Evolutionary conservation across 2,113 vertebrate genomes (phyloP).

Genomic region (Copsychus sechellarum): DNA sequence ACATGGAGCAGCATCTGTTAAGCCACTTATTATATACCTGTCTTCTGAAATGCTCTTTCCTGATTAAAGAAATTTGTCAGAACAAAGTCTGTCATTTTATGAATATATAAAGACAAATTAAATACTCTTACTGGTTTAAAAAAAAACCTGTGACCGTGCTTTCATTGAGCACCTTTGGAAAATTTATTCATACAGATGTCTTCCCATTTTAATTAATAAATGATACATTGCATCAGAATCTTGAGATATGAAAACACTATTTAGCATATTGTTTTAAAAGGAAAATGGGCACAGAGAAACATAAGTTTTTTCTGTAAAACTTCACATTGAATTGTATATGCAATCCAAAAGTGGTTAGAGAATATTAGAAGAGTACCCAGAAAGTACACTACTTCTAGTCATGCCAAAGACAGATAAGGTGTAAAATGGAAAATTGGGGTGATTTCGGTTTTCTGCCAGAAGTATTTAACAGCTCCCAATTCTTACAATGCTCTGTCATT

Average conservation of each 20-base stretch:
- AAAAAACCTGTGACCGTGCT: background rate
- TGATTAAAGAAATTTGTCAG: constrained; percentile 22
- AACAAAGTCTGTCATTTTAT: constrained; percentile 1
- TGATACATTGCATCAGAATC: background rate
- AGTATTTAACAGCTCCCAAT: background rate
- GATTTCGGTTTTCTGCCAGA: background rate
- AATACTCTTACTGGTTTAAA: background rate
- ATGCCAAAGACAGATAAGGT: background rate
- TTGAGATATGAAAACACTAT: background rate
- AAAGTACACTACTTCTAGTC: background rate
- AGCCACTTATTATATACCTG: background rate
- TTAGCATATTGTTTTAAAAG: background rate
- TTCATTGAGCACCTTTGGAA: background rate
- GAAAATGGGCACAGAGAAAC: background rate
- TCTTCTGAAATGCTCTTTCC: background rate
- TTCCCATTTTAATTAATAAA: background rate
- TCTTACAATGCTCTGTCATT: background rate
- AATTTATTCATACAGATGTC: background rate
- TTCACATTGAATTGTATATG: background rate
- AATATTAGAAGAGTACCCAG: background rate
- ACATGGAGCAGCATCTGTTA: background rate
- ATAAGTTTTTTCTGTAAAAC: background rate
- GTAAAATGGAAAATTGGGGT: background rate
- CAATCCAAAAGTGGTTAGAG: background rate
- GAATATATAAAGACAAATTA: constrained; percentile 19